Conservation (phyloP, 1,140 invertebrate genomes). For the Megathymus violae region DNA sequence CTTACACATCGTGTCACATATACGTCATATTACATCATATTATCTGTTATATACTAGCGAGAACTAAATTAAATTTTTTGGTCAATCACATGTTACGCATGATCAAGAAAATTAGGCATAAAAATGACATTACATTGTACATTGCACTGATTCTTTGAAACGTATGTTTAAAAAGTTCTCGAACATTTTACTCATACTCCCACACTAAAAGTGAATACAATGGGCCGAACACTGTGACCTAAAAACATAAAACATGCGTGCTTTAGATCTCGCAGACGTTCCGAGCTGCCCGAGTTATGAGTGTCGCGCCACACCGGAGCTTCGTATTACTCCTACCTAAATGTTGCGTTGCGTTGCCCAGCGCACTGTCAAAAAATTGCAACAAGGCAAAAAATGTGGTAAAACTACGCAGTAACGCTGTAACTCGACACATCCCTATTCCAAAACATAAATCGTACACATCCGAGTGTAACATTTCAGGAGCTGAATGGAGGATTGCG, state of each 20-base stretch:
- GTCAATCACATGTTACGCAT: too few relatives aligned
- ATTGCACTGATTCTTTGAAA: background rate
- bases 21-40: too few relatives aligned
- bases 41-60: too few relatives aligned
- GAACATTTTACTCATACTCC: slow-evolving; percentile 2
- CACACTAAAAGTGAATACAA: slow-evolving; percentile 16
- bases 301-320: slow-evolving; percentile 4
- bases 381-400: too few relatives aligned
- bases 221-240: slow-evolving; percentile 11
- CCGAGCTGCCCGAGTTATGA: slow-evolving; percentile 16
- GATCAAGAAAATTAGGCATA: background rate
- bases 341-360: too few relatives aligned
- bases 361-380: too few relatives aligned
- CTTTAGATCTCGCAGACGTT: slow-evolving; percentile 19
- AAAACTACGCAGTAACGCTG: slow-evolving; percentile 3
- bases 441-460: background rate
- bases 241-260: slow-evolving; percentile 27
- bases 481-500: slow-evolving; percentile 60
- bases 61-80: too few relatives aligned
- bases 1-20: too few relatives aligned
- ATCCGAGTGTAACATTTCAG: slow-evolving; percentile 21
- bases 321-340: too few relatives aligned
- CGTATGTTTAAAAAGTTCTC: background rate
- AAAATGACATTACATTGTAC: too few relatives aligned
- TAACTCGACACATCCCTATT: background rate